Conservation (phyloP, 2,888 invertebrate genomes). For the Tricholauxania praeusta region DNA sequence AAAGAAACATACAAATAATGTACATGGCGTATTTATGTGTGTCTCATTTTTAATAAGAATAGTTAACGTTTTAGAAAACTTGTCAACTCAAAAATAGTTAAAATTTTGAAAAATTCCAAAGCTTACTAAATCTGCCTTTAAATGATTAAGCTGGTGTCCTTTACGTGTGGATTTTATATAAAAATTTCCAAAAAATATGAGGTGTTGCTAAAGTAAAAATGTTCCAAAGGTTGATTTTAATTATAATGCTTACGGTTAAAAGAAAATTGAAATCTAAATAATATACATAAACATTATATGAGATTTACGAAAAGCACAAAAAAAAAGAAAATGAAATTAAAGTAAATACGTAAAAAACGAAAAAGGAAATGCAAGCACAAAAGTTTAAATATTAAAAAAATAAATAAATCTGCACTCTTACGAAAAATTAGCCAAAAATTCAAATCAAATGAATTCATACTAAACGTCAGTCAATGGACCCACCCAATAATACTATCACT, state of each 20-base stretch:
- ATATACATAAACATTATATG: not conserved
- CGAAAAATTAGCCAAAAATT: too few species aligned
- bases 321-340: not conserved
- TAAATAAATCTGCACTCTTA: too few species aligned
- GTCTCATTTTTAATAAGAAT: too few species aligned
- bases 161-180: not conserved
- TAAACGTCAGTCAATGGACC: not conserved
- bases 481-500: constrained; percentile 5
- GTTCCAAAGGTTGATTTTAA: not conserved
- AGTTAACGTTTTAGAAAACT: too few species aligned
- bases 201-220: not conserved
- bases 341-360: not conserved
- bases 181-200: not conserved
- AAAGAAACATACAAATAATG: too few species aligned
- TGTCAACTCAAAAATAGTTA: too few species aligned
- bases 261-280: not conserved
- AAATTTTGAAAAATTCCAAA: too few species aligned
- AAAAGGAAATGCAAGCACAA: not conserved
- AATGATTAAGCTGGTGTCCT: too few species aligned
- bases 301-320: constrained; percentile 6
- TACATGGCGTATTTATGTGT: too few species aligned
- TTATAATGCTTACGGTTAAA: not conserved
- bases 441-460: too few species aligned
- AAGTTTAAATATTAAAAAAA: too few species aligned
- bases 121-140: too few species aligned